Base-by-base conservation (phyloP, 2,113 vertebrate species). In the Oreocharis arfaki region DNA sequence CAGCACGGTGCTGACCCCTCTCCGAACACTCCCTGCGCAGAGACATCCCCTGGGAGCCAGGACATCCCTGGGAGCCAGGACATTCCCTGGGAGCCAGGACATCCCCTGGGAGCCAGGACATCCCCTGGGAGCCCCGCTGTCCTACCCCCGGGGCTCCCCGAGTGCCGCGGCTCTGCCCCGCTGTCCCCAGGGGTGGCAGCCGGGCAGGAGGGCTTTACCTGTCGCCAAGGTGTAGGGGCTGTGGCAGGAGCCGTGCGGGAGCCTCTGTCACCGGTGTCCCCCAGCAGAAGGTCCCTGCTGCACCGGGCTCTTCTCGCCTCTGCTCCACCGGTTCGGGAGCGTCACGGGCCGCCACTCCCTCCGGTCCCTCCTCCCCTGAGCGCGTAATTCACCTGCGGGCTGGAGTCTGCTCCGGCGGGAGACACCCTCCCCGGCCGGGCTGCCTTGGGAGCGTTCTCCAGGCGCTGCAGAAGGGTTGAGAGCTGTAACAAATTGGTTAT, bases 21-120 rank as follows among this genome's bases (percentile, higher is more conserved):
- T 23, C 14, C 5, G 0, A 10, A 10, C 3, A 0, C 32, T 77
- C 24, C 69, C 5, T 0, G 3, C 47, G 64, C 77, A 67, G n/a
- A 11, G 1, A 11, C 49, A 16, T 33, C 12, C 23, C 1, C 47
- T 24, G 4, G 47, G 6, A 39, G 16, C 28, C 24, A 10, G 60
- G 35, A 10, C 39, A n/a, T 21, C 26, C 24, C 2, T 18, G 44
- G 16, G 10, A 74, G 64, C 15, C 22, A n/a, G n/a, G 1, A 11
- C 49, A 16, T 33, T 14, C 23, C 1, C 47, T 24, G 4, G 47
- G 6, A 39, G 16, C 28, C 24, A 10, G 60, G n/a, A n/a, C n/a
- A n/a, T n/a, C n/a, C n/a, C 1, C 47, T 23, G 3, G 47, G 6
- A 39, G 16, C 28, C 24, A 10, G 60, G 35, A 11, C n/a, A n/a